Percentiles rank a stretch among this genome's conserved stretches.
Evolutionary conservation across 2,113 vertebrate species (phyloP).

Genomic region (Mustela nigripes): DNA sequence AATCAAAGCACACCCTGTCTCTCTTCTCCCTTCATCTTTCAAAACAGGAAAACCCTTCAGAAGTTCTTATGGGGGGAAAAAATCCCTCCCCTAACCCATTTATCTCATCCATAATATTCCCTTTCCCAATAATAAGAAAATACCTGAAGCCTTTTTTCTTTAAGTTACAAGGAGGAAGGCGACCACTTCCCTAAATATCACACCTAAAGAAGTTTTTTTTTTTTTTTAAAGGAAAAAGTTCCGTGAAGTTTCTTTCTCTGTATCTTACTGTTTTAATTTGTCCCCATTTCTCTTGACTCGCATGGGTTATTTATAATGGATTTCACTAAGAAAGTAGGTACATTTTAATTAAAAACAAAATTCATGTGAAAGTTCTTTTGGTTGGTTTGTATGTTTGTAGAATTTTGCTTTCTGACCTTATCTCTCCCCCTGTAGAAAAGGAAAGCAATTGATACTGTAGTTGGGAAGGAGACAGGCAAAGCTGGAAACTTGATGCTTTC

Average conservation of each 20-base stretch:
- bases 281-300: constrained; percentile 10
- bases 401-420: constrained; percentile 47
- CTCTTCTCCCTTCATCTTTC: constrained; percentile 46
- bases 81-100: not conserved
- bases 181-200: not conserved
- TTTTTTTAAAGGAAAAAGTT: constrained; percentile 69
- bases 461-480: constrained; percentile 70
- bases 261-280: not conserved
- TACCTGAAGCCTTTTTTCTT: not conserved
- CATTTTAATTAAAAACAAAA: constrained; percentile 65
- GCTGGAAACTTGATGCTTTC: constrained; percentile 82
- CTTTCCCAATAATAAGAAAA: not conserved
- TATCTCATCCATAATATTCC: not conserved
- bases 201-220: not conserved
- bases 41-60: not conserved
- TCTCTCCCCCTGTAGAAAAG: constrained; percentile 28
- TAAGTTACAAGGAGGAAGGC: not conserved
- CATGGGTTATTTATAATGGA: constrained; percentile 14
- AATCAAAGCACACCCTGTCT: constrained; percentile 84
- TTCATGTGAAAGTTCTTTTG: constrained; percentile 66
- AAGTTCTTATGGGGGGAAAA: not conserved
- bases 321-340: constrained; percentile 77
- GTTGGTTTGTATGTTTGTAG: constrained; percentile 54
- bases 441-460: constrained; percentile 61
- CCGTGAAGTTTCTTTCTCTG: constrained; percentile 36